These are phyloP conservation scores for Hipparchia sbordonii DNA, from an alignment of 2,888 invertebrate genomes.

Conservation along the genomic window DNA sequence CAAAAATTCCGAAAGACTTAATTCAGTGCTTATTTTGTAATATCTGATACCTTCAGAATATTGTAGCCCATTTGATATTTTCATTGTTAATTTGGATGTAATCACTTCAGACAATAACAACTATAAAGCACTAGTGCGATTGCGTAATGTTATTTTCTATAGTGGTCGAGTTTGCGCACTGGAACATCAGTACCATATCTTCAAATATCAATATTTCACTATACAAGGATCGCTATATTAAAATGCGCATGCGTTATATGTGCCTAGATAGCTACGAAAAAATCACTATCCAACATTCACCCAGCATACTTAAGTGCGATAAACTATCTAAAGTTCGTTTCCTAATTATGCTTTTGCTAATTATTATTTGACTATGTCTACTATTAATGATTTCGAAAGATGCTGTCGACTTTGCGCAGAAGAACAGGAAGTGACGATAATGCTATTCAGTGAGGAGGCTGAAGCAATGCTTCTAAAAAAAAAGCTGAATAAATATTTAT, in stretches of 20 bases:
- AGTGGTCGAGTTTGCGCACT: constrained; percentile 49
- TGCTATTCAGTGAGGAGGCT: constrained; percentile 86
- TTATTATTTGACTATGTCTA: constrained; percentile 29
- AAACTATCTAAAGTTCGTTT: constrained; percentile 8
- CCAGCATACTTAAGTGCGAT: constrained; percentile 8
- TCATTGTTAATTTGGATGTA: background rate
- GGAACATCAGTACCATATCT: constrained; percentile 31
- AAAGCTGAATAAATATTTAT: constrained; percentile 86
- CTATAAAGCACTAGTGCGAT: background rate
- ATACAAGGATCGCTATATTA: constrained; percentile 51
- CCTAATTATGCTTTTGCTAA: background rate
- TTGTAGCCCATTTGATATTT: background rate
- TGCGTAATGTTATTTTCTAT: constrained; percentile 21
- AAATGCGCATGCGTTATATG: constrained; percentile 45
- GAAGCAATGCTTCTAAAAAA: constrained; percentile 85
- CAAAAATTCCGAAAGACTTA: too few species aligned
- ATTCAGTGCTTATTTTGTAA: too few species aligned
- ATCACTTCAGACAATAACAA: background rate
- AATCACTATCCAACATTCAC: constrained; percentile 57
- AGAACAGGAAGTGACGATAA: constrained; percentile 83
- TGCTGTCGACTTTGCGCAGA: constrained; percentile 86
- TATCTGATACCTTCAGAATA: background rate
- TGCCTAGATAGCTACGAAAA: constrained; percentile 51
- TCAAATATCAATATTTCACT: constrained; percentile 57
- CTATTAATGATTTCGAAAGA: constrained; percentile 59